Evolutionary conservation across 92 coral and sea anemone species (phyloP), one percentile per base, ranked within the genome.

Genomic region (Palythoa caribaeorum): DNA sequence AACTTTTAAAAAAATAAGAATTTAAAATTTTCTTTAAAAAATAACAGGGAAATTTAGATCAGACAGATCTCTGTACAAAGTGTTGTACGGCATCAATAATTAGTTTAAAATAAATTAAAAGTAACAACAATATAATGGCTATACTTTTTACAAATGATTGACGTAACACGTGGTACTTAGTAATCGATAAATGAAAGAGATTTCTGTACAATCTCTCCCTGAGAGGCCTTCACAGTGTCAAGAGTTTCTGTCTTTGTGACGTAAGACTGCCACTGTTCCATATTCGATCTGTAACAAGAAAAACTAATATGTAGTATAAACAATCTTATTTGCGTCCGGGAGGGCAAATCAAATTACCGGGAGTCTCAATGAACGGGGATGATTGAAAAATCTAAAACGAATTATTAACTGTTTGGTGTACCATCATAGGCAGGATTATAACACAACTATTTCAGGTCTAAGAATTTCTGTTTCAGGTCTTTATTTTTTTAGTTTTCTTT

Each of bases 131-230:
- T n/a, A 9, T 19, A 50, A n/a, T 50, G 3, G 38, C 6, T n/a
- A 28, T 76, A 50, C 8, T 4, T 20, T 9, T 9, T 62, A 65
- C 2, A n/a, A 38, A 39, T 19, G 14, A 38, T n/a, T 4, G 35
- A 16, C n/a, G 17, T n/a, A 48, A n/a, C 81, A 77, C 10, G n/a
- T 9, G 9, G 52, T 81, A 9, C 40, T 81, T 19, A 81, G 53
- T 92, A 92, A 77, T 92, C 94, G 59, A 92, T 92, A 84, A 92
- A 92, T 12, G 94, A 92, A 48, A 92, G 66, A 2, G 94, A 92
- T 44, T 91, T 79, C 86, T 92, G 90, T 1, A 92, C 79, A n/a
- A 88, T 47, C 4, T 86, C 94, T 38, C 88, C 94, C 38, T 92
- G 92, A 52, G 94, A 88, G 35, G 87, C 40, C 10, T 69, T 80